Percentiles rank a stretch among this genome's conserved stretches.
phyloP scores from a whole-genome alignment of 2,797 vertebrate species.

The Morelia viridis region DNA sequence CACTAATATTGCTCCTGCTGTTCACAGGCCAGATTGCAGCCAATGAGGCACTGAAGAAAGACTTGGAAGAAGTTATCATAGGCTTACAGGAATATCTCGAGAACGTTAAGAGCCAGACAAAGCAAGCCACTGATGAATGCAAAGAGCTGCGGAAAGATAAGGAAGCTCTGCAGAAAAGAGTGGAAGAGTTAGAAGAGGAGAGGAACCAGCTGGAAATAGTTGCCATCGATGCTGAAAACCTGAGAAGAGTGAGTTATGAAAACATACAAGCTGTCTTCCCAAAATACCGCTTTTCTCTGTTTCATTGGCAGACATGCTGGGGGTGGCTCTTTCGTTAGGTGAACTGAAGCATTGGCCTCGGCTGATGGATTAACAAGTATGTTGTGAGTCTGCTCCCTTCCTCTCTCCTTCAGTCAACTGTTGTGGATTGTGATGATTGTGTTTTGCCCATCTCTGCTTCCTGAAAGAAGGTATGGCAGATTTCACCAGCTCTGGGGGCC shows the following conservation, averaged over 20 bases:
- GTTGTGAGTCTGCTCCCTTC: neutral
- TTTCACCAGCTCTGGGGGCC: too few species aligned
- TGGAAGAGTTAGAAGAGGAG: constrained; percentile 79
- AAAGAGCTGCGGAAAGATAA: constrained; percentile 79
- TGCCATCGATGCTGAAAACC: constrained; percentile 74
- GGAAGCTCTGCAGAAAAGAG: constrained; percentile 74
- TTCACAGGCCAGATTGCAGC: constrained; percentile 86
- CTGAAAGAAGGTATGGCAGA: neutral
- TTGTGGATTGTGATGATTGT: neutral
- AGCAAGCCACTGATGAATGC: constrained; percentile 76
- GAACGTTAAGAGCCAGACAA: constrained; percentile 81
- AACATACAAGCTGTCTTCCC: neutral
- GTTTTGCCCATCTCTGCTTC: neutral
- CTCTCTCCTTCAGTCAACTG: neutral
- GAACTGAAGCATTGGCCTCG: neutral
- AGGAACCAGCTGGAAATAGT: constrained; percentile 78
- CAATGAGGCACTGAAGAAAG: constrained; percentile 87
- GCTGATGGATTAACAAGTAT: neutral
- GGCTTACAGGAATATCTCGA: constrained; percentile 89
- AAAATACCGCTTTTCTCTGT: neutral
- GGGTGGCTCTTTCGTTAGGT: neutral
- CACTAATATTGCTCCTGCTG: neutral
- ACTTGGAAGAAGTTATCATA: constrained; percentile 84
- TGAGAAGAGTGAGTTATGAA: constrained; percentile 75
- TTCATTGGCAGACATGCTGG: neutral